phyloP scores from a whole-genome alignment of 2,113 vertebrate species.

The Colinus virginianus region DNA sequence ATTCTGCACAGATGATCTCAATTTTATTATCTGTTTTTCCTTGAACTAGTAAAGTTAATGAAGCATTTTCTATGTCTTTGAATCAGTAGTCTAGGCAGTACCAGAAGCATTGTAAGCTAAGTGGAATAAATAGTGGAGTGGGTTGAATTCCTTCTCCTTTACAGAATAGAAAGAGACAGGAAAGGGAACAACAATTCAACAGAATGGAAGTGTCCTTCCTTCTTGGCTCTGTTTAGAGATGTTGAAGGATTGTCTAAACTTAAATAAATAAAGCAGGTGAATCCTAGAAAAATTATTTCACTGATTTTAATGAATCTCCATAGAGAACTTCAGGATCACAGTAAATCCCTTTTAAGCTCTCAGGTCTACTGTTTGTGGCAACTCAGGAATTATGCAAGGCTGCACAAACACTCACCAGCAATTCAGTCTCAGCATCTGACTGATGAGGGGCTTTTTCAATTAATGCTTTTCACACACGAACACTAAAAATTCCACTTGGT shows the following conservation, averaged over 20 bases:
- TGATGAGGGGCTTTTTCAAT: background rate
- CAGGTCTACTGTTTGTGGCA: background rate
- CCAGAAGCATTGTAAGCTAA: background rate
- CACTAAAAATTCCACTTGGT: background rate
- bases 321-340: background rate
- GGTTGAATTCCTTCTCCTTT: background rate
- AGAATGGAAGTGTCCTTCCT: background rate
- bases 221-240: background rate
- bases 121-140: background rate
- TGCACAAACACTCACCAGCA: background rate
- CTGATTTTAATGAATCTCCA: background rate
- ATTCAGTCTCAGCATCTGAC: background rate
- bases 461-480: background rate
- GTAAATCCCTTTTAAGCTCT: background rate
- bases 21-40: background rate
- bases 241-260: background rate
- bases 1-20: background rate
- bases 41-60: background rate
- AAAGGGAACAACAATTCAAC: background rate
- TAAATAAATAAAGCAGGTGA: background rate
- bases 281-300: background rate
- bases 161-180: background rate
- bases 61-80: background rate
- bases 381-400: background rate
- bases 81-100: background rate